These are phyloP conservation scores for Mamestra configurata DNA, from an alignment of 1,140 invertebrate genomes.

Conservation along the genomic window DNA sequence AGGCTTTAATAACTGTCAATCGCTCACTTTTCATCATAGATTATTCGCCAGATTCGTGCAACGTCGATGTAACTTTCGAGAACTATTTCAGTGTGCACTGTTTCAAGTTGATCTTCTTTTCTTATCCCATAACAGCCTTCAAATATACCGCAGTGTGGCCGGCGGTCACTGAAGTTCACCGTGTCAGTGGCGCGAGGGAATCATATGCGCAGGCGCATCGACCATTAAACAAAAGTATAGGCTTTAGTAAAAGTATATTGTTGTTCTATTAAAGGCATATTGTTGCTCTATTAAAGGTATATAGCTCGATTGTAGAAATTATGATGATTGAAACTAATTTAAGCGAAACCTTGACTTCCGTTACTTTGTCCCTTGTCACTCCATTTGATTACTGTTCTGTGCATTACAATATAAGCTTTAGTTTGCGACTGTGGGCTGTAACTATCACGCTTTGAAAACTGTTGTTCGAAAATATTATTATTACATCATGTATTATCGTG, in stretches of 20 bases:
- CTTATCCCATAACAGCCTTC: neutral
- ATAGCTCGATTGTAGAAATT: too few species aligned
- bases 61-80: too few species aligned
- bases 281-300: neutral
- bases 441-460: constrained; percentile 33
- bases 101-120: constrained; percentile 11
- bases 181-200: constrained; percentile 61
- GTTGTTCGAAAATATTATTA: constrained; percentile 21
- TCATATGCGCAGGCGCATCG: constrained; percentile 28
- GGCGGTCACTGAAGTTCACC: constrained; percentile 52
- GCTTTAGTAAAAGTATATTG: neutral
- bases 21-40: neutral
- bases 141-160: neutral
- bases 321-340: neutral
- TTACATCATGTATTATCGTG: constrained; percentile 31
- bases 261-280: too few species aligned
- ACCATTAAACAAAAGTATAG: constrained; percentile 6
- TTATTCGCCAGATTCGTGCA: too few species aligned
- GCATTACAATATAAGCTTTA: constrained; percentile 8
- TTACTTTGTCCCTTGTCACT: neutral
- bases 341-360: neutral
- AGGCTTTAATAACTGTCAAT: too few species aligned
- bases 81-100: too few species aligned
- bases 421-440: neutral
- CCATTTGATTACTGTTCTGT: neutral